Evolutionary conservation across 2,113 vertebrate species (phyloP), one percentile per base, ranked within the genome.

Genomic region (Murina feae): DNA sequence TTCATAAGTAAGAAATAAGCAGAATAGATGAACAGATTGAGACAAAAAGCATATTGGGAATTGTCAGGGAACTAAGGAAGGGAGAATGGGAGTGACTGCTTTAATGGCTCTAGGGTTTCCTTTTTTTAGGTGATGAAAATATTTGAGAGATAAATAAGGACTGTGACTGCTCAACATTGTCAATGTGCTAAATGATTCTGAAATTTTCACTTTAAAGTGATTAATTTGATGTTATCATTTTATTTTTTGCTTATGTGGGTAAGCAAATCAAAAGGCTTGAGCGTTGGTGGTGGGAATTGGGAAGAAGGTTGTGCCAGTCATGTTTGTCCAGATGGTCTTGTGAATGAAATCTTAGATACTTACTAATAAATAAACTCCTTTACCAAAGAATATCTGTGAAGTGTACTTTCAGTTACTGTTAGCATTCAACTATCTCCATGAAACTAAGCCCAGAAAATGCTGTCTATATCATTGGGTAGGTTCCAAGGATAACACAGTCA

Each of bases 331-430:
- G 72, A 63, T 16, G 18, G 84, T 55, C 87, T 74, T 81, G 42
- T 39, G 90, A 92, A 82, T 87, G 42, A 87, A 91, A 90, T 90
- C 35, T 94, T 66, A 74, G 32, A 47, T 82, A 58, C 55, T 44
- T 60, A 39, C 17, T 75, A 60, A 60, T 60, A 60, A 55, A 82
- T 42, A n/a, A 44, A 6, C 42, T 90, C 76, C 20, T 86, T 93
- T 74, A 75, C 53, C 35, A 86, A 93, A 86, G 58, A 10, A 49
- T 69, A 18, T 79, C 82, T 81, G 9, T 35, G 66, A 53, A 55
- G 32, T 93, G 93, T 84, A 47, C 42, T 89, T 80, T 89, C 9
- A 87, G 37, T 53, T 60, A 21, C 55, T 93, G n/a, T 72, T 91
- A 55, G 32, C 86, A 42, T 91, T 94, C 74, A 42, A 69, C 51